phyloP scores from a whole-genome alignment of 2,888 invertebrate genomes.

The Lepidocyrtinus sp. region DNA sequence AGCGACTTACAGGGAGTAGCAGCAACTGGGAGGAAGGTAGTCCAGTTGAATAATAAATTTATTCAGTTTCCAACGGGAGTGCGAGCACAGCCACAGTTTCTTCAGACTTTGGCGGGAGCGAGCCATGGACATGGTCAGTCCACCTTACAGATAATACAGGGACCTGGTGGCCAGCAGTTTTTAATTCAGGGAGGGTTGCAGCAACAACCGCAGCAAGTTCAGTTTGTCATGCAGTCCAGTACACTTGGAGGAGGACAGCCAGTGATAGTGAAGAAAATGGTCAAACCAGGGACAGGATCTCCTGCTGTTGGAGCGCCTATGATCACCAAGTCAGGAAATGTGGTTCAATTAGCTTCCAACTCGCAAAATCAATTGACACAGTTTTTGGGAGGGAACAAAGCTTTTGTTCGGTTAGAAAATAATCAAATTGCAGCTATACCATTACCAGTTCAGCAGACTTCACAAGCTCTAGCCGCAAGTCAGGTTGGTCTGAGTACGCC shows the following conservation, averaged over 20 bases:
- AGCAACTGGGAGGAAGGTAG: slow-evolving; percentile 20
- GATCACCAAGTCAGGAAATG: slow-evolving; percentile 27
- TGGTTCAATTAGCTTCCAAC: slow-evolving; percentile 33
- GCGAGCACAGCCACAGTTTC: slow-evolving; percentile 30
- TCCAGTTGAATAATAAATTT: slow-evolving; percentile 14
- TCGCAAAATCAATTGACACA: slow-evolving; percentile 40
- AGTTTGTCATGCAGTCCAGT: slow-evolving; percentile 35
- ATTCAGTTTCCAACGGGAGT: slow-evolving; percentile 18
- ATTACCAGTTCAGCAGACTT: not conserved
- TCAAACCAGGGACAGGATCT: slow-evolving; percentile 37
- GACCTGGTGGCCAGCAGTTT: slow-evolving; percentile 44
- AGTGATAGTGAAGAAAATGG: slow-evolving; percentile 58
- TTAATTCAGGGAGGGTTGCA: slow-evolving; percentile 38
- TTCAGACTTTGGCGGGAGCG: slow-evolving; percentile 24
- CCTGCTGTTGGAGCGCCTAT: slow-evolving; percentile 10
- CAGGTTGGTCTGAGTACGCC: too few species aligned
- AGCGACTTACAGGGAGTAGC: slow-evolving; percentile 16
- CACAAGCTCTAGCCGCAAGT: too few species aligned
- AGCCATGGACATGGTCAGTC: not conserved
- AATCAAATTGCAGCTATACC: slow-evolving; percentile 43
- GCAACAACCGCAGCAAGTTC: slow-evolving; percentile 47
- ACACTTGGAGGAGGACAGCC: slow-evolving; percentile 50
- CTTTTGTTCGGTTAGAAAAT: slow-evolving; percentile 35
- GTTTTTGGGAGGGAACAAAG: slow-evolving; percentile 31
- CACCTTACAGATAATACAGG: slow-evolving; percentile 42